phyloP scores from a whole-genome alignment of 2,113 vertebrate species.

The Gobiocypris rarus region DNA sequence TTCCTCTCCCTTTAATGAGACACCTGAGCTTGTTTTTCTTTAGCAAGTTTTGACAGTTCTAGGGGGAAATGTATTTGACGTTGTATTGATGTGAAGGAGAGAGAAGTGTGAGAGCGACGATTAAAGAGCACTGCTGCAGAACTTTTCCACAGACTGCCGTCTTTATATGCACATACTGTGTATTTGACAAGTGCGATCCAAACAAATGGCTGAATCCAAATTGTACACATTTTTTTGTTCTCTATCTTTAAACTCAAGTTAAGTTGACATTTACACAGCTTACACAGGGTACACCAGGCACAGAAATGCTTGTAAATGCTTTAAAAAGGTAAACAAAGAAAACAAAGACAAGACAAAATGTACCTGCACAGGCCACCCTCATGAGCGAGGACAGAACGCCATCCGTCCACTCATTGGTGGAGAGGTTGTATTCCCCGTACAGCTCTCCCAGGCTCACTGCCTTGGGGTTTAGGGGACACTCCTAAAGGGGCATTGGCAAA shows the following conservation, averaged over 20 bases:
- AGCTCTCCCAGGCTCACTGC: constrained; percentile 86
- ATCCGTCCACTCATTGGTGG: constrained; percentile 86
- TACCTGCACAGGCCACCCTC: constrained; percentile 87
- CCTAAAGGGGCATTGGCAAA: constrained; percentile 67
- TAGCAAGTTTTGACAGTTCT: constrained; percentile 20
- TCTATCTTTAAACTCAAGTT: too few species aligned
- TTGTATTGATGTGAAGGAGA: constrained; percentile 27
- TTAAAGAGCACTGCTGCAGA: constrained; percentile 11
- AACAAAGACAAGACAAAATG: background rate
- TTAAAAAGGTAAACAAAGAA: background rate
- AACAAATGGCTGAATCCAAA: background rate
- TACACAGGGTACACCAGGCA: background rate
- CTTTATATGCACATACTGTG: background rate
- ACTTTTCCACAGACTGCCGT: background rate
- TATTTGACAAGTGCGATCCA: background rate
- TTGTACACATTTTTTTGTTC: background rate
- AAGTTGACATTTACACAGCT: background rate
- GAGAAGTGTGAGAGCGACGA: background rate
- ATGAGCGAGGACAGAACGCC: constrained; percentile 86
- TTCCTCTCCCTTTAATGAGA: constrained; percentile 18
- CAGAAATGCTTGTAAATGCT: background rate
- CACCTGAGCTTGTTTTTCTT: constrained; percentile 14
- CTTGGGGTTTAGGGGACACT: constrained; percentile 87
- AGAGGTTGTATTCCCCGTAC: constrained; percentile 86
- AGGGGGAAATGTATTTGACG: constrained; percentile 9